phyloP scores from a whole-genome alignment of 2,113 vertebrate genomes.

The Tetraodon nigroviridis region DNA sequence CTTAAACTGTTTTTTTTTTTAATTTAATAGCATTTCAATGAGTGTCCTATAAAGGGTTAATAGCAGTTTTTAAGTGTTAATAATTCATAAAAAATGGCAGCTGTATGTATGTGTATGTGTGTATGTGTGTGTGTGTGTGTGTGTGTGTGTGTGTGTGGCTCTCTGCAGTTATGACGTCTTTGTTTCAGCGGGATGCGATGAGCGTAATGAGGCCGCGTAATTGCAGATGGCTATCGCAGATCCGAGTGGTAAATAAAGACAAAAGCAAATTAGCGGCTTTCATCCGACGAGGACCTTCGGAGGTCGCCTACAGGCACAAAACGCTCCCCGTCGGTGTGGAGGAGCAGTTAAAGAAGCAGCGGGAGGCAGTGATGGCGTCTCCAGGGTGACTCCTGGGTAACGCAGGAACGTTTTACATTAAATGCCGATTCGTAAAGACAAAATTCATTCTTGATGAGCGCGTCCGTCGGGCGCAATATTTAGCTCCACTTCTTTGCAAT shows the following conservation, averaged over 20 bases:
- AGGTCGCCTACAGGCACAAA: not conserved
- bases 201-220: slow-evolving; percentile 16
- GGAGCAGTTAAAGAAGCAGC: too few species aligned
- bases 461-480: slow-evolving; percentile 17
- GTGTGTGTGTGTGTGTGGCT: slow-evolving; percentile 72
- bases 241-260: slow-evolving; percentile 8
- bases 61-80: slow-evolving; percentile 78
- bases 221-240: slow-evolving; percentile 26
- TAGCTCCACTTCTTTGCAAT: slow-evolving; percentile 12
- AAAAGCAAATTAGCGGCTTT: not conserved
- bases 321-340: too few species aligned
- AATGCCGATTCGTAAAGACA: not conserved
- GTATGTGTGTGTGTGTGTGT: slow-evolving; percentile 58
- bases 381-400: too few species aligned
- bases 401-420: too few species aligned
- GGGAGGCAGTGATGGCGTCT: too few species aligned
- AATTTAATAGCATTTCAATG: too few species aligned
- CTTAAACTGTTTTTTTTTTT: too few species aligned
- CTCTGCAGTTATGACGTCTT: slow-evolving; percentile 63
- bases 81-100: slow-evolving; percentile 77
- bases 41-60: too few species aligned
- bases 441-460: not conserved
- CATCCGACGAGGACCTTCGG: not conserved
- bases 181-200: slow-evolving; percentile 36
- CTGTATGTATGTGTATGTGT: slow-evolving; percentile 68